phyloP scores from a whole-genome alignment of 2,113 vertebrate species.

The Phyllopteryx taeniolatus region DNA sequence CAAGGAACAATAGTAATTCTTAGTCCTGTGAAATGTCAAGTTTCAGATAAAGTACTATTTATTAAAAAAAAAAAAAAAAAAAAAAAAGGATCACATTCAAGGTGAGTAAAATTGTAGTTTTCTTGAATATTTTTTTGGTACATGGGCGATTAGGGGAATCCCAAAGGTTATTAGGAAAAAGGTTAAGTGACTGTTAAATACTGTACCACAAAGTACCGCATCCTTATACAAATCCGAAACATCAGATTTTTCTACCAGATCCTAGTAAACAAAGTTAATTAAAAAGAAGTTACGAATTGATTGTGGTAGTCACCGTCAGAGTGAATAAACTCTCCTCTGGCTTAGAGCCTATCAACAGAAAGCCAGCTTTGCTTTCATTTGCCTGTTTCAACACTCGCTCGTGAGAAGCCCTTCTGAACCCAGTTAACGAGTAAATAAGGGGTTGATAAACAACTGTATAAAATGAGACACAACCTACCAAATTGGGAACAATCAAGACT shows the following conservation, averaged over 20 bases:
- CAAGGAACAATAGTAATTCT: constrained; percentile 7
- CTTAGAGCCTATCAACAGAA: constrained; percentile 51
- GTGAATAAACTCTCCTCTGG: constrained; percentile 39
- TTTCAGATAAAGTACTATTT: background rate
- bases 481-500: constrained; percentile 24
- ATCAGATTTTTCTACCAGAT: background rate
- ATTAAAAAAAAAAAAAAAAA: background rate
- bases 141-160: background rate
- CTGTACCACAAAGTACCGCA: background rate
- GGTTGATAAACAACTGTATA: constrained; percentile 25
- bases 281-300: background rate
- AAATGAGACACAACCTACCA: constrained; percentile 24
- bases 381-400: constrained; percentile 51
- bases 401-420: constrained; percentile 35
- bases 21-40: constrained; percentile 17
- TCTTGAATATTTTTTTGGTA: background rate
- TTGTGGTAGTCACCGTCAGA: constrained; percentile 14
- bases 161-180: background rate
- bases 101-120: background rate
- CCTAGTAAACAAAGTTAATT: background rate
- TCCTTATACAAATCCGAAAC: background rate
- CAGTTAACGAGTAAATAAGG: constrained; percentile 30
- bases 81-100: background rate
- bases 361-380: constrained; percentile 45
- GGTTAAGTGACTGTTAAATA: background rate